Conservation (phyloP, 2,888 invertebrate genomes). For the Noctua janthe region DNA sequence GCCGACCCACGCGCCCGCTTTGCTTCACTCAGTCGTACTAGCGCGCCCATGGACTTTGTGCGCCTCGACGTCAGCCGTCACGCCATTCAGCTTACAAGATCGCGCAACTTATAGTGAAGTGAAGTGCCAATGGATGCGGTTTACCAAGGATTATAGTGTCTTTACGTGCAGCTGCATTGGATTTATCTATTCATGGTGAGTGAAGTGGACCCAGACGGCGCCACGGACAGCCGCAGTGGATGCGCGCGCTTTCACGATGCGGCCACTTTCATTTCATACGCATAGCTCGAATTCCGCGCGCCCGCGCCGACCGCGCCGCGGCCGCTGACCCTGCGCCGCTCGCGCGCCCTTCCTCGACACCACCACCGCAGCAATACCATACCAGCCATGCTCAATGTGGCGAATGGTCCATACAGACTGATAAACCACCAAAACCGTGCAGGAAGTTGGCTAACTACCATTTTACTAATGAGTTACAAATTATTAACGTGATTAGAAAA, state of each 20-base stretch:
- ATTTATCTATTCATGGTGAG: constrained; percentile 90
- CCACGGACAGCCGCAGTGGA: constrained; percentile 80
- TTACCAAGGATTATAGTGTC: constrained; percentile 83
- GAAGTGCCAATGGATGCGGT: constrained; percentile 89
- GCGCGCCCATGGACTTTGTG: constrained; percentile 82
- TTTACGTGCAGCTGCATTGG: constrained; percentile 81
- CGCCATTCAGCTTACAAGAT: constrained; percentile 75
- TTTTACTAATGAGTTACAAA: constrained; percentile 7
- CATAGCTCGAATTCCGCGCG: constrained; percentile 90
- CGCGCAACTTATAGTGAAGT: constrained; percentile 85
- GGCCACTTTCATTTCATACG: constrained; percentile 90
- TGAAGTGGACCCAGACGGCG: constrained; percentile 75
- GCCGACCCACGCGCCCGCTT: constrained; percentile 93
- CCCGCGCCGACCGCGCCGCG: constrained; percentile 86
- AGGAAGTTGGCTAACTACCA: constrained; percentile 4
- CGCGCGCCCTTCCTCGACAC: constrained; percentile 86
- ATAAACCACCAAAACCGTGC: constrained; percentile 7
- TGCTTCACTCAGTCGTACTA: constrained; percentile 83
- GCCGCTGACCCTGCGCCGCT: constrained; percentile 90
- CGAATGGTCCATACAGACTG: constrained; percentile 47
- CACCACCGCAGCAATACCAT: constrained; percentile 77
- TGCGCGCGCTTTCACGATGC: constrained; percentile 90
- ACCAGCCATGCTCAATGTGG: constrained; percentile 66
- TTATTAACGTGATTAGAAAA: neutral
- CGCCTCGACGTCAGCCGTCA: constrained; percentile 76